Evolutionary conservation across 2,113 vertebrate genomes (phyloP), one percentile per base, ranked within the genome.

Genomic region (Sprattus sprattus): DNA sequence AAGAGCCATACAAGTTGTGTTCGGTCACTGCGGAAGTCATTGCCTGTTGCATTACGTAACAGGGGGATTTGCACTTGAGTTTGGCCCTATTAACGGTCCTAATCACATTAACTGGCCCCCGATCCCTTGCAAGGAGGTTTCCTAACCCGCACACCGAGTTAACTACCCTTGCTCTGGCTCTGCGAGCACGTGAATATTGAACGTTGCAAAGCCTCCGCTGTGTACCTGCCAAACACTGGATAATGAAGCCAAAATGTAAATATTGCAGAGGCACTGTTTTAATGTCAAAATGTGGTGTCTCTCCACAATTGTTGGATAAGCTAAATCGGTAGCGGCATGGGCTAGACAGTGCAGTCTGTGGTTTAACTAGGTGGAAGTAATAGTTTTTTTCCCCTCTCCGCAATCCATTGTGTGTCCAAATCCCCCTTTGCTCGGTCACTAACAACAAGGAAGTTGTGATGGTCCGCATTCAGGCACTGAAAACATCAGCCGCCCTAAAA

Each of bases 371-470:
- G 90, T 91, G 92, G 92, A 94, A 94, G 89, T 92, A 92, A 95
- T 92, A 85, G 91, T 92, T 93, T 91, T 86, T 92, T 88, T 91
- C 91, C 89, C 82, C 67, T 89, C 87, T 88, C 90, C 92, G 82
- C 89, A 84, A 88, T 45, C 89, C 87, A 92, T 92, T 94, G 92
- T 94, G 89, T 83, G 87, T 89, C 86, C 92, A 94, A 94, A 93
- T 92, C 93, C 92, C 81, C 81, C 91, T 91, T 91, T 94, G 91
- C 92, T 92, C 92, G 90, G 90, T 87, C 88, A 92, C 91, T 92
- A 91, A 92, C 89, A 93, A 94, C 92, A 92, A 92, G 94, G 93
- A 94, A 92, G 93, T 92, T 87, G 85, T 92, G 89, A 92, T 90
- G 88, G 91, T 87, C 89, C 91, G 87, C 91, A 90, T 88, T 88